phyloP scores from a whole-genome alignment of 2,888 invertebrate species.

The Noctua pronuba region DNA sequence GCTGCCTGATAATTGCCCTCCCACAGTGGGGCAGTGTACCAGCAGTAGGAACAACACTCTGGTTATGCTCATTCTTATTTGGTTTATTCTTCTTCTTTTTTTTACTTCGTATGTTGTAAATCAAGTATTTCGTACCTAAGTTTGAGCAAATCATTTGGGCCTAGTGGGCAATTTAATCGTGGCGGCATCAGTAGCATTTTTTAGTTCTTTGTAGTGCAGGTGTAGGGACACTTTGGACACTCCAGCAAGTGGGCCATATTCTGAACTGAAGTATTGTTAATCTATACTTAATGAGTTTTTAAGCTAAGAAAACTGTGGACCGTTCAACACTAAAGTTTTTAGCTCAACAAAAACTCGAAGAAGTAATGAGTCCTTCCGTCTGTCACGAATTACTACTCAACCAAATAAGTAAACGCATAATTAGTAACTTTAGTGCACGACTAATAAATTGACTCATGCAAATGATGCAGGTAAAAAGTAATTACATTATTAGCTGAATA shows the following conservation, averaged over 20 bases:
- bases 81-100: neutral
- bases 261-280: neutral
- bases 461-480: conserved; percentile 31
- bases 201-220: neutral
- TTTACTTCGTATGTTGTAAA: neutral
- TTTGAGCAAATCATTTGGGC: neutral
- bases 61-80: neutral
- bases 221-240: neutral
- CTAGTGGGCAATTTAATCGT: neutral
- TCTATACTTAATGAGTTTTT: neutral
- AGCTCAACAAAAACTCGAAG: neutral
- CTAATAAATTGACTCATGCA: conserved; percentile 25
- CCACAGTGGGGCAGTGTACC: neutral
- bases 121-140: neutral
- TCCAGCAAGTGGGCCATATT: neutral
- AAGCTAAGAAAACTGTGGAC: neutral
- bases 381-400: neutral
- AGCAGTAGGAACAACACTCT: neutral
- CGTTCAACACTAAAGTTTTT: neutral
- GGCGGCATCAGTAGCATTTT: neutral
- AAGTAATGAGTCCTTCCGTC: neutral
- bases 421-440: conserved; percentile 5
- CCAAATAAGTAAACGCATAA: conserved; percentile 20
- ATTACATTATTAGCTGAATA: conserved; percentile 53
- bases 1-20: neutral